Percentiles rank a stretch among this genome's conserved stretches.
Conservation (phyloP, 2,113 vertebrate species). For the Lophochroa leadbeateri region DNA sequence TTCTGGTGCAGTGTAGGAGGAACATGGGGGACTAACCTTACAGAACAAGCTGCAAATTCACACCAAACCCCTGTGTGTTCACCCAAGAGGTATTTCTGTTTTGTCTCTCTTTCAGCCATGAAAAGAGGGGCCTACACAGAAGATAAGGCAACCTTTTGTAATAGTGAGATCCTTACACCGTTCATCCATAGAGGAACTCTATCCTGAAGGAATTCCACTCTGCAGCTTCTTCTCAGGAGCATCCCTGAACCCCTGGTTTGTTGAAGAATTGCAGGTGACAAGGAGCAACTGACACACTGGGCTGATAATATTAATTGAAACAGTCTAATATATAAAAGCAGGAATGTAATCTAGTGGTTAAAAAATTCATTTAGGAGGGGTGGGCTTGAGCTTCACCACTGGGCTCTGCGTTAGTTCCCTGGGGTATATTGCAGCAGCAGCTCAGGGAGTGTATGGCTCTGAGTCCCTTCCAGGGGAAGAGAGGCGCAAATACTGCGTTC, state of each 20-base stretch:
- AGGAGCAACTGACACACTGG: not conserved
- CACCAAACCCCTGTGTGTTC: not conserved
- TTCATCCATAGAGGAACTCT: not conserved
- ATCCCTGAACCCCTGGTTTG: not conserved
- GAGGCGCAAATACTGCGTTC: not conserved
- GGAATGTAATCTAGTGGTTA: not conserved
- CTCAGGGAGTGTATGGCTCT: not conserved
- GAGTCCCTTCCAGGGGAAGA: not conserved
- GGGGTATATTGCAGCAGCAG: not conserved
- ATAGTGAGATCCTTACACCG: not conserved
- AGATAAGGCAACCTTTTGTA: not conserved
- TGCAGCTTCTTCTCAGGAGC: not conserved
- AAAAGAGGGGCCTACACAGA: not conserved
- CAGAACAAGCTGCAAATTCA: not conserved
- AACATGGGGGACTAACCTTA: rapidly evolving
- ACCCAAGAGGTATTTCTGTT: not conserved
- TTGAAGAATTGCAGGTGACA: not conserved
- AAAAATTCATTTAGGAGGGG: not conserved
- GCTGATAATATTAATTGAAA: not conserved
- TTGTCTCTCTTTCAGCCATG: not conserved
- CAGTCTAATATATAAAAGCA: not conserved
- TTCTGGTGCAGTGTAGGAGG: not conserved
- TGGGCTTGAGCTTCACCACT: not conserved
- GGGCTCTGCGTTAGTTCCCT: not conserved
- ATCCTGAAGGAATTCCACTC: not conserved